phyloP scores from a whole-genome alignment of 2,888 invertebrate genomes.

The Drosophila rellima region DNA sequence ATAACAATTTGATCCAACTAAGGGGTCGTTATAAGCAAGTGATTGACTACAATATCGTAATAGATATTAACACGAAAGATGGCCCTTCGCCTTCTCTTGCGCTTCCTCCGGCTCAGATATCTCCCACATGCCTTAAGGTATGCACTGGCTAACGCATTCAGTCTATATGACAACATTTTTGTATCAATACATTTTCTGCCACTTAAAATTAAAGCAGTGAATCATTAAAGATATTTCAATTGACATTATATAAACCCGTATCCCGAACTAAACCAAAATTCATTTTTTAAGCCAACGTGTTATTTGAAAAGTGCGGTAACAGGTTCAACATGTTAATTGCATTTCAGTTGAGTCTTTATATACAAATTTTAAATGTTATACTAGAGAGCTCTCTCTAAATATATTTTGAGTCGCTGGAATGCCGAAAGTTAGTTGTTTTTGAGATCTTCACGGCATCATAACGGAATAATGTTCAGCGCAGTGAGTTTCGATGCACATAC shows the following conservation, averaged over 20 bases:
- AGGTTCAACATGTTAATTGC: conserved; percentile 2
- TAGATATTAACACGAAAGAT: too few species aligned
- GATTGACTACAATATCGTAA: background rate
- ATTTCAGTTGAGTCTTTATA: background rate
- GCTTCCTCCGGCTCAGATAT: too few species aligned
- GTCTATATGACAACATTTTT: too few species aligned
- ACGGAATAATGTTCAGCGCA: conserved; percentile 2
- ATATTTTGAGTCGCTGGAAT: background rate
- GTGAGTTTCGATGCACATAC: conserved; percentile 17
- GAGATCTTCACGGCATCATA: background rate
- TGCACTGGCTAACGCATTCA: too few species aligned
- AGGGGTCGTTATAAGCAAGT: background rate
- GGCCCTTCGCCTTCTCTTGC: too few species aligned
- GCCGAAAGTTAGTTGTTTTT: conserved; percentile 14
- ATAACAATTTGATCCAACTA: background rate
- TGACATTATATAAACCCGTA: too few species aligned
- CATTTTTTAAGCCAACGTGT: background rate
- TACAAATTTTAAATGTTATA: background rate
- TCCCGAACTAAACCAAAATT: background rate
- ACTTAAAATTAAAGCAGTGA: background rate
- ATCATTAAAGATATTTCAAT: background rate
- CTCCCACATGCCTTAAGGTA: too few species aligned
- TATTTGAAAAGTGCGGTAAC: background rate
- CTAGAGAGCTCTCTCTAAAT: background rate
- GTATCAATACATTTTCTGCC: background rate